phyloP scores from a whole-genome alignment of 2,113 vertebrate species.

The Cettia cetti region DNA sequence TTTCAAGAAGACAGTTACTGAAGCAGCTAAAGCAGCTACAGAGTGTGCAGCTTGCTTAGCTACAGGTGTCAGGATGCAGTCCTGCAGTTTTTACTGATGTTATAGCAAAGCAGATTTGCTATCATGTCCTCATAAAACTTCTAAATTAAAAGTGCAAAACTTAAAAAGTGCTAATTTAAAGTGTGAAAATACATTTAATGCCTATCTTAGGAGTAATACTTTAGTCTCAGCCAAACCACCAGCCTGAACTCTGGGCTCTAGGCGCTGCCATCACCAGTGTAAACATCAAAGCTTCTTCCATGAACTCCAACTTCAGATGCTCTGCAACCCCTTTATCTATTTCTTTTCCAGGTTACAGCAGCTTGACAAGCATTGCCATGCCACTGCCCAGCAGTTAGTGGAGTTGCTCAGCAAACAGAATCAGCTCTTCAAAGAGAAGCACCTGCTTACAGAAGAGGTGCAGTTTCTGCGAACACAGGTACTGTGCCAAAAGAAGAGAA shows the following conservation, averaged over 20 bases:
- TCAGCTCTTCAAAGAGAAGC: constrained; percentile 85
- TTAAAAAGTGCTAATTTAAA: background rate
- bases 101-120: background rate
- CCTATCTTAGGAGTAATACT: background rate
- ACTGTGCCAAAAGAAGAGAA: background rate
- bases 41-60: background rate
- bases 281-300: background rate
- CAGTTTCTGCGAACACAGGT: constrained; percentile 76
- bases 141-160: background rate
- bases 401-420: constrained; percentile 89
- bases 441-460: constrained; percentile 81
- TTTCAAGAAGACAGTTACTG: background rate
- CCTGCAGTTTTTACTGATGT: background rate
- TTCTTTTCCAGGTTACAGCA: constrained; percentile 82
- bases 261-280: background rate
- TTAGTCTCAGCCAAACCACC: background rate
- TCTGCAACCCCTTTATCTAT: background rate
- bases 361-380: constrained; percentile 89
- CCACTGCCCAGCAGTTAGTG: constrained; percentile 87
- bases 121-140: background rate
- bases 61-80: background rate
- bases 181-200: background rate
- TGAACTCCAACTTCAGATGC: background rate
- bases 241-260: background rate
- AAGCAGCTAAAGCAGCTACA: background rate